Evolutionary conservation across 2,888 invertebrate genomes (phyloP), one percentile per base, ranked within the genome.

Genomic region (Agrochola lota): DNA sequence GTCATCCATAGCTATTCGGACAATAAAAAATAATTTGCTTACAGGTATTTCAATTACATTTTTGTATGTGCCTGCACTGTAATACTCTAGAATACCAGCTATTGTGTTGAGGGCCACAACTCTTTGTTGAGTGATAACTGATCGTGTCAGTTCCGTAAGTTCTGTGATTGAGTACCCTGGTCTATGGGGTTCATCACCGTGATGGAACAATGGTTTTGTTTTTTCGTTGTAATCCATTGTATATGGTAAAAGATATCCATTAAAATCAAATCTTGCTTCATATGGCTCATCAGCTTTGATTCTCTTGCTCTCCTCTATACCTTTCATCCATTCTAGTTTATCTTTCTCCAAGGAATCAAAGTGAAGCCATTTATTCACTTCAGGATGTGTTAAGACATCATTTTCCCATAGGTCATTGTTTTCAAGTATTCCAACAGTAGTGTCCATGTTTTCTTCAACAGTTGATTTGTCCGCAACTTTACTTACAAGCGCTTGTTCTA

Each of bases 81-180:
- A 97, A 83, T 98, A 97, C 77, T 97, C 97, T 70, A 98, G 93
- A 67, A 99, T 98, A 77, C 98, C 98, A 9, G 98, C 98, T 55
- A 99, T 96, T 0, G 98, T 98, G 79, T 98, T 97, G 26, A 99
- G 96, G 1, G 99, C 98, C 74, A 98, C 97, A 1, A 98, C 97
- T 89, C 99, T 97, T 94, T 99, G 99, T 90, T 99, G 99, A 30
- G 97, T 97, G n/a, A 98, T 97, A 64, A 98, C 97, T 1, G 98
- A 98, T 90, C 98, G 96, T 55, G 98, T 97, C 2, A 99, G 95
- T 83, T 98, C 98, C 89, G 99, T 98, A 0, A 99, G 94, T 95
- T 99, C 99, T 86, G 98, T 98, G 20, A 99, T 93, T 0, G 99
- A 98, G 93, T 99, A 99, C 0, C 99, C 99, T 4, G 99, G 98